Evolutionary conservation across 2,888 invertebrate species (phyloP).

Genomic region (Myopa testacea): DNA sequence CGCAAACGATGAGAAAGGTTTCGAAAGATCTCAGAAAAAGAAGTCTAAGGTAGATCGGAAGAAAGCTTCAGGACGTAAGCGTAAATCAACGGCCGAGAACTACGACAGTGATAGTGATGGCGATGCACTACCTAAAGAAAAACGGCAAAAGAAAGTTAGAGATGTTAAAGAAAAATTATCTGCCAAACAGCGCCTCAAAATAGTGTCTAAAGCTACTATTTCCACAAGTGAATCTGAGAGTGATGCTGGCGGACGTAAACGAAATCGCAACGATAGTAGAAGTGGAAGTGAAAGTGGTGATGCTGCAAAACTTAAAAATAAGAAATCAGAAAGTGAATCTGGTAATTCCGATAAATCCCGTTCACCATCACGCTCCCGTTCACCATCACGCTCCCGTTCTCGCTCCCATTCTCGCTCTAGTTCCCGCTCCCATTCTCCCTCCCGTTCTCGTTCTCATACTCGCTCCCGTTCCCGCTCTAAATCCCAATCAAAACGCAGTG

Average conservation of each 20-base stretch:
- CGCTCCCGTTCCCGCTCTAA: slow-evolving; percentile 58
- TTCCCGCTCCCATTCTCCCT: slow-evolving; percentile 51
- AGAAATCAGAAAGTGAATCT: slow-evolving; percentile 58
- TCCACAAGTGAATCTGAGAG: slow-evolving; percentile 85
- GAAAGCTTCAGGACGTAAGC: slow-evolving; percentile 68
- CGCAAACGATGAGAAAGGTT: slow-evolving; percentile 56
- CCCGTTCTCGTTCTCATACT: slow-evolving; percentile 48
- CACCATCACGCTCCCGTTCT: slow-evolving; percentile 48
- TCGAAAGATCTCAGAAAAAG: slow-evolving; percentile 54
- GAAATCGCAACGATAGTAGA: slow-evolving; percentile 54
- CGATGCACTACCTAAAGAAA: slow-evolving; percentile 70
- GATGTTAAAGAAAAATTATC: slow-evolving; percentile 70
- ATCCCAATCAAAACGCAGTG: slow-evolving; percentile 8
- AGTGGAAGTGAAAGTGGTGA: slow-evolving; percentile 61
- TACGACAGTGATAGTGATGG: slow-evolving; percentile 78
- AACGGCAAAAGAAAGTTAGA: slow-evolving; percentile 73
- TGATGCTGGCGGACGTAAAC: slow-evolving; percentile 64
- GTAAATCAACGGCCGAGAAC: slow-evolving; percentile 66
- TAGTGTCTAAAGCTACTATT: slow-evolving; percentile 94
- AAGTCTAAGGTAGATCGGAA: slow-evolving; percentile 65
- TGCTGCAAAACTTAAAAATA: slow-evolving; percentile 54
- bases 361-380: slow-evolving; percentile 51
- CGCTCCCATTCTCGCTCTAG: slow-evolving; percentile 57
- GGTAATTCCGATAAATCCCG: slow-evolving; percentile 50
- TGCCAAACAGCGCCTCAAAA: slow-evolving; percentile 86